Base-by-base conservation (phyloP, 2,888 invertebrate genomes). In the Drosophila imparisetae region DNA sequence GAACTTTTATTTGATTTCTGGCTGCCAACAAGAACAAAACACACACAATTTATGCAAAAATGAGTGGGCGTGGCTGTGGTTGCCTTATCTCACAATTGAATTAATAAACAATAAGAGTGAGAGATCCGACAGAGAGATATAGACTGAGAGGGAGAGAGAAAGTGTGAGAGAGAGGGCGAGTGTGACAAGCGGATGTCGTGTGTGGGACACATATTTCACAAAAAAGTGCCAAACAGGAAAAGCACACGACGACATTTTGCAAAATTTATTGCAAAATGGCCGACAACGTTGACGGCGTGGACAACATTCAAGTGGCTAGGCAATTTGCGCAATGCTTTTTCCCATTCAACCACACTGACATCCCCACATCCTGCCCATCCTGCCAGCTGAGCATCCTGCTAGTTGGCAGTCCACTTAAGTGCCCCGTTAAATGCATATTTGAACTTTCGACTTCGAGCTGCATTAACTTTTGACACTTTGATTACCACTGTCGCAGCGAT, bases 141-240 rank as follows among this genome's bases (percentile, higher is more conserved):
- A 29, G 15, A 40, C n/a, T 11, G 3, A 4, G 34, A 2, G 53
- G 24, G 24, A 15, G 8, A 27, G 55, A 18, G 32, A 21, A 30
- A 10, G 50, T 36, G 48, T 8, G 38, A 2, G 42, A 2, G 36
- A 69, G 58, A 52, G 72, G 50, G 67, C 71, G 80, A 61, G 86
- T 86, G 84, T 86, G 89, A 86, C 86, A 86, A 71, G 72, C 86
- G 86, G 86, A 86, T 82, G 82, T 81, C 69, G 78, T 73, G 66
- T 72, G 70, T 74, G 79, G 72, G 76, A 78, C 76, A 78, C 80
- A 84, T 74, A 82, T 82, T 80, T 78, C 80, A 85, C 76, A 86
- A 82, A 55, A 45, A 82, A 82, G 86, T 84, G 86, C 84, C 82
- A 86, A 88, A 83, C 89, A 78, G 86, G 86, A 86, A 86, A 75